Evolutionary conservation across 1,140 invertebrate species (phyloP), one percentile per base, ranked within the genome.

Genomic region (Macrocentrus cingulum): DNA sequence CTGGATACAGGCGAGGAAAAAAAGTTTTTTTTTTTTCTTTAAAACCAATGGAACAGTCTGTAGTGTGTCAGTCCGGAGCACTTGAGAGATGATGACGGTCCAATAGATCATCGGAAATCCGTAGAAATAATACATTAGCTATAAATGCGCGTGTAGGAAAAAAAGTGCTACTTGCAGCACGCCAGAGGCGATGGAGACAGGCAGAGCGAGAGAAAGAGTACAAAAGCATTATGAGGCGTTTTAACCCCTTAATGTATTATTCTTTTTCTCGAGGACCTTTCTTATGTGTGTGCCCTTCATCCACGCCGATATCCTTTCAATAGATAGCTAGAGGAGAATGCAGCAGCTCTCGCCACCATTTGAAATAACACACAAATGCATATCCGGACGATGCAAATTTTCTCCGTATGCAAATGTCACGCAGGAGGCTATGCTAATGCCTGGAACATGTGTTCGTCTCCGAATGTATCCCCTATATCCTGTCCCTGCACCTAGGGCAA

Each of bases 201-300:
- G n/a, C n/a, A n/a, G n/a, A n/a, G n/a, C n/a, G n/a, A 34, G 11
- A 7, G 29, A 34, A 11, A 34, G 22, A 50, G 20, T 64, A 74
- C 65, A 75, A 72, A 70, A 59, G 76, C 68, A 77, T 79, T 77
- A 79, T 70, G 60, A 70, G 66, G 15, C 67, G 68, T 76, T 75
- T 77, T 75, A 67, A 62, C 66, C 72, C 74, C 70, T 74, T 79
- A 76, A 79, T 77, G 70, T 77, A 77, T 79, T 77, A 77, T 79
- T 76, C 68, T 65, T 68, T 53, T 56, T 66, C 41, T 66, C 49
- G 61, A 71, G 63, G 68, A 61, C 65, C 62, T 52, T n/a, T 62
- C 55, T 18, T 22, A 32, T 32, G 25, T 6, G 22, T 34, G 64
- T 49, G 23, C 57, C 61, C 60, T 66, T 64, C 62, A 56, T 65